phyloP scores from a whole-genome alignment of 2,888 invertebrate genomes.

The Dendrolimus pini region DNA sequence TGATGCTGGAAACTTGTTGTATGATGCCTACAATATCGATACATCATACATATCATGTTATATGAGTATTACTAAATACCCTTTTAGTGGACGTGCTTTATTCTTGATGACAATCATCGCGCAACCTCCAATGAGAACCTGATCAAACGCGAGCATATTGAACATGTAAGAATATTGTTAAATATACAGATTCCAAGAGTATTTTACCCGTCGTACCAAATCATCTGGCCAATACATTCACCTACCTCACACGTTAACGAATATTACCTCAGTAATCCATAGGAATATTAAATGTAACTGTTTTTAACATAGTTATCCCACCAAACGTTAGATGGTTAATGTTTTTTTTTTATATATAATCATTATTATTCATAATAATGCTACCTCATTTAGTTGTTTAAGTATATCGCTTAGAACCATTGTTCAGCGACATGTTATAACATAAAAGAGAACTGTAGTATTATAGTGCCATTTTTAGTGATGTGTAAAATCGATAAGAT shows the following conservation, averaged over 20 bases:
- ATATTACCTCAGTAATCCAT: conserved; percentile 69
- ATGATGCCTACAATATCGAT: too few species aligned
- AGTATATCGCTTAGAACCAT: conserved; percentile 12
- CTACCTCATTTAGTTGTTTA: conserved; percentile 66
- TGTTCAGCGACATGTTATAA: background rate
- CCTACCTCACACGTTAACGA: conserved; percentile 64
- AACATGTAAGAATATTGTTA: too few species aligned
- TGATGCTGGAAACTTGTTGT: too few species aligned
- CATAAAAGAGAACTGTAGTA: background rate
- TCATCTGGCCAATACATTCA: conserved; percentile 16
- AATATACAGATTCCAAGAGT: too few species aligned
- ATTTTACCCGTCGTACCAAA: conserved; percentile 1
- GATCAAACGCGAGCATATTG: too few species aligned
- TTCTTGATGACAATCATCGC: too few species aligned
- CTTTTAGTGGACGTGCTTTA: too few species aligned
- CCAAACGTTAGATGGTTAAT: conserved; percentile 64
- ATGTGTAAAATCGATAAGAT: background rate
- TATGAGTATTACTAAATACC: too few species aligned
- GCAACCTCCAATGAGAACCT: too few species aligned
- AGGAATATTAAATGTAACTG: conserved; percentile 41
- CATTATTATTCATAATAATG: conserved; percentile 62
- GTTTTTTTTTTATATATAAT: conserved; percentile 49
- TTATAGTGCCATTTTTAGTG: conserved; percentile 20
- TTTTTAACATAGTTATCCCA: conserved; percentile 61
- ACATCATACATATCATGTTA: too few species aligned